Evolutionary conservation across 2,797 vertebrate species (phyloP).

Genomic region (Characodon lateralis): DNA sequence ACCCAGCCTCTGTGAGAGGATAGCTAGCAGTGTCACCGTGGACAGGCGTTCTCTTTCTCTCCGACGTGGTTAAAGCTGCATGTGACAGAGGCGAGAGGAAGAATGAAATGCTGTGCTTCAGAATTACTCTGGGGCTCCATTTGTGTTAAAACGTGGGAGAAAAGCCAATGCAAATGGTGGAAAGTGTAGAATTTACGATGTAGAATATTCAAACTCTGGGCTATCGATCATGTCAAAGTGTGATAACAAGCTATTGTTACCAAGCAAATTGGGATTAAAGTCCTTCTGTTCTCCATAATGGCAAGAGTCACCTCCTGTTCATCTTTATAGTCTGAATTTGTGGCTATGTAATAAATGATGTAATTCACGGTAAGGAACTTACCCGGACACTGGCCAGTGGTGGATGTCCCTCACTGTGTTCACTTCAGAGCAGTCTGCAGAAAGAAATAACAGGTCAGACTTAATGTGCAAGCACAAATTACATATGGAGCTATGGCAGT

Average conservation of each 20-base stretch:
- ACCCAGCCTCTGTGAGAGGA: constrained; percentile 69
- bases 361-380: constrained; percentile 67
- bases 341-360: constrained; percentile 55
- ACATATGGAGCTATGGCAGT: constrained; percentile 41
- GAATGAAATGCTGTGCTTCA: constrained; percentile 17
- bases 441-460: constrained; percentile 70
- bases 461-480: constrained; percentile 65
- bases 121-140: constrained; percentile 17
- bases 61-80: constrained; percentile 48
- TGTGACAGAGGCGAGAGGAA: constrained; percentile 42
- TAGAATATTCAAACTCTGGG: constrained; percentile 35
- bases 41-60: constrained; percentile 28
- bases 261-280: constrained; percentile 12
- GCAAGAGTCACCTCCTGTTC: constrained; percentile 17
- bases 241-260: neutral
- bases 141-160: constrained; percentile 17
- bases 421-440: constrained; percentile 73
- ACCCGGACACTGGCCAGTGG: constrained; percentile 62
- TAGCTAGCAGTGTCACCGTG: constrained; percentile 59
- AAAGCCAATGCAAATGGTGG: constrained; percentile 4
- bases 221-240: constrained; percentile 34
- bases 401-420: constrained; percentile 59
- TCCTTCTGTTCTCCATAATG: constrained; percentile 11
- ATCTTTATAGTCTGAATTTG: constrained; percentile 23
- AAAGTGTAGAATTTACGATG: constrained; percentile 19